These are phyloP conservation scores for Cephus rjabovi DNA, from an alignment of 2,888 invertebrate genomes.

Conservation along the genomic window DNA sequence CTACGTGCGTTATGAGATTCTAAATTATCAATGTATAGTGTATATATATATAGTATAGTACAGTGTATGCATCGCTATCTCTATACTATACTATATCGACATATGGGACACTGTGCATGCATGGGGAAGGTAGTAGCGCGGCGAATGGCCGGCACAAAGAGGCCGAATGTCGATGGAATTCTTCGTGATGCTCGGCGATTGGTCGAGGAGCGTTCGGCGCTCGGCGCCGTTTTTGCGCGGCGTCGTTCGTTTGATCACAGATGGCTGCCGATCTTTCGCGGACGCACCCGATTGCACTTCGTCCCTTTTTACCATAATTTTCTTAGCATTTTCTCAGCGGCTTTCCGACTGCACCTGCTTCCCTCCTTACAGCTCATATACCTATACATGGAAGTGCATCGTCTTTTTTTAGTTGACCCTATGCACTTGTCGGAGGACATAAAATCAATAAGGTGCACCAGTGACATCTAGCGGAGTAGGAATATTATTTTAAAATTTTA, in stretches of 20 bases:
- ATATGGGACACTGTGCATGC: background rate
- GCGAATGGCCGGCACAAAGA: conserved; percentile 7
- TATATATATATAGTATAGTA: background rate
- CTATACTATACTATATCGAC: background rate
- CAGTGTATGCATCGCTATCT: background rate
- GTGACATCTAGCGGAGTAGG: background rate
- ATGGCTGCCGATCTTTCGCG: conserved; percentile 19
- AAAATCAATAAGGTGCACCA: background rate
- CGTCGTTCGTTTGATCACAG: conserved; percentile 20
- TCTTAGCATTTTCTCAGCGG: background rate
- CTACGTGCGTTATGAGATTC: background rate
- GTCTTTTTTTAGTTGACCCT: background rate
- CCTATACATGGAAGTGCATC: background rate
- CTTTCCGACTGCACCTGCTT: background rate
- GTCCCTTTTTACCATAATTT: background rate
- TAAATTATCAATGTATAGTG: background rate
- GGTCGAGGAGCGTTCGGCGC: conserved; percentile 13
- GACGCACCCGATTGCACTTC: background rate
- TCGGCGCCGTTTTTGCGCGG: conserved; percentile 20
- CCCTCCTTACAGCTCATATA: background rate
- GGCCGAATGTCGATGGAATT: conserved; percentile 12
- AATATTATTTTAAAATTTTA: background rate
- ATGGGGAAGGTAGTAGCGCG: background rate
- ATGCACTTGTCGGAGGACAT: background rate
- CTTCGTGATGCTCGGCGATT: conserved; percentile 12